Base-by-base conservation (phyloP, 2,797 vertebrate species). In the Aphelocoma californica region DNA sequence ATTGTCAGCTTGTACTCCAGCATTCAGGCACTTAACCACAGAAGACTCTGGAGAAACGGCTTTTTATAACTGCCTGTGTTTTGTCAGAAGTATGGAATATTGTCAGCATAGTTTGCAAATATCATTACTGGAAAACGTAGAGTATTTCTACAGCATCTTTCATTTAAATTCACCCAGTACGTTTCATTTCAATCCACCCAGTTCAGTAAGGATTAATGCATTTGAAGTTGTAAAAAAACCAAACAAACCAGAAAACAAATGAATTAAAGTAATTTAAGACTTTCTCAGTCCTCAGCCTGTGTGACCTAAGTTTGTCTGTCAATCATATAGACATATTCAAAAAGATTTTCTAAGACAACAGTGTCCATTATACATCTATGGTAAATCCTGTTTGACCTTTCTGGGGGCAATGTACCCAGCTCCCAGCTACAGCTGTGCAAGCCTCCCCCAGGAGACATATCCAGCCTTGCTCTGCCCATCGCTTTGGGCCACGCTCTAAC, bases 371-470 rank as follows among this genome's bases (percentile, higher is more conserved):
- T 57, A 67, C 53, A 82, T 64, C 56, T 64, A 38, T 14, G 42
- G 73, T 84, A 93, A 95, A 84, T 92, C 86, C 90, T 90, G 24
- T 78, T 80, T 85, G 90, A 92, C 91, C 94, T 96, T 96, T 94
- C 89, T 79, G 44, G 80, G 69, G 77, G 42, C 64, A 80, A 57
- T 34, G 56, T 75, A 78, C 70, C 36, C 47, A 53, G 57, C 79
- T 91, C 31, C 65, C 57, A 78, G 88, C 82, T 83, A 48, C 82
- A 89, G 87, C 89, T 82, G 82, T n/a, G 48, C 64, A 77, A 69
- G 21, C 44, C 38, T 65, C 85, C 50, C 92, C 74, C 95, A 50
- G 50, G 95, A 95, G 93, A 82, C 25, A 6, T 2, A 90, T 42
- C 70, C 73, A 70, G 53, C 48, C 80, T 81, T 8, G 1, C 56